phyloP scores from a whole-genome alignment of 2,888 invertebrate genomes.

The Mimachlamys varia region DNA sequence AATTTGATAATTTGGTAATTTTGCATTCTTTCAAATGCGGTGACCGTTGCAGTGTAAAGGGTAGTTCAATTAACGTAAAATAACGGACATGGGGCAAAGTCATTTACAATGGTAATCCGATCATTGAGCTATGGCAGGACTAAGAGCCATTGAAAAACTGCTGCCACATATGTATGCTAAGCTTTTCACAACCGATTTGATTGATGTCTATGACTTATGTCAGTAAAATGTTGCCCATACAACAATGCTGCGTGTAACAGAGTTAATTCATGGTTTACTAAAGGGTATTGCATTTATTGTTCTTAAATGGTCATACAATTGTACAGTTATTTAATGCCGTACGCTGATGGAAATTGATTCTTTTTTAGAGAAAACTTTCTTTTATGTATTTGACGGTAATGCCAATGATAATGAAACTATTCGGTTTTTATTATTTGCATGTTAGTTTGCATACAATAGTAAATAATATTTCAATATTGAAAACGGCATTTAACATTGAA shows the following conservation, averaged over 20 bases:
- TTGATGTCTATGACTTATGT: background rate
- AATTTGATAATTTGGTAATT: constrained; percentile 26
- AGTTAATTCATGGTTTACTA: background rate
- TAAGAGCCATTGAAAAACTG: background rate
- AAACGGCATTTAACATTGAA: too few species aligned
- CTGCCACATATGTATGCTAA: background rate
- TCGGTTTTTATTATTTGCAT: too few species aligned
- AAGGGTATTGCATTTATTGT: too few species aligned
- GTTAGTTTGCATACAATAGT: too few species aligned
- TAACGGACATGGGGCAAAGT: background rate
- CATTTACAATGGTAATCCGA: background rate
- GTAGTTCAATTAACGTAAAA: background rate
- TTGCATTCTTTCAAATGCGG: background rate
- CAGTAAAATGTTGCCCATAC: background rate
- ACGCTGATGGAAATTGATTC: too few species aligned
- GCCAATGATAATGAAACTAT: too few species aligned
- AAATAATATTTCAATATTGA: too few species aligned
- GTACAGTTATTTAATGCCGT: too few species aligned
- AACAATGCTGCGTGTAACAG: background rate
- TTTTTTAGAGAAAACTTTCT: too few species aligned
- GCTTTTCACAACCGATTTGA: background rate
- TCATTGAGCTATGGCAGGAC: background rate
- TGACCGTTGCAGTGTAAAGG: constrained; percentile 21
- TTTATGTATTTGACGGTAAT: too few species aligned
- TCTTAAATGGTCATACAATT: too few species aligned